Percentiles rank a stretch among this genome's conserved stretches.
Conservation (phyloP, 2,888 invertebrate genomes). For the Lampropteryx suffumata region DNA sequence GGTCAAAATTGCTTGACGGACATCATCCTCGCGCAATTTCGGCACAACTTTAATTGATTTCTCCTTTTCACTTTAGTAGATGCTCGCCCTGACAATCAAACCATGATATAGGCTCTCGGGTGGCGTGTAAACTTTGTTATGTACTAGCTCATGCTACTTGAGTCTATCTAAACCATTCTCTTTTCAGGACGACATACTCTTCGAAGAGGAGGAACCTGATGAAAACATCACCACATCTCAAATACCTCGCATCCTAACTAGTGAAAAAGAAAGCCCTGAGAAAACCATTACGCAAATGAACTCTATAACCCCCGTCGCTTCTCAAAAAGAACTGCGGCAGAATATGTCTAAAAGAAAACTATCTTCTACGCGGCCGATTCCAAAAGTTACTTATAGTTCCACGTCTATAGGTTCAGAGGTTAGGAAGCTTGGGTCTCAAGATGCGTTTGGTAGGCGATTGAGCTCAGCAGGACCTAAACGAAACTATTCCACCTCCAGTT, state of each 20-base stretch:
- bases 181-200: constrained; percentile 70
- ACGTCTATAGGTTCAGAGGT: constrained; percentile 83
- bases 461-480: constrained; percentile 78
- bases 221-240: constrained; percentile 47
- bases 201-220: constrained; percentile 69
- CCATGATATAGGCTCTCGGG: too few species aligned
- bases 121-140: too few species aligned
- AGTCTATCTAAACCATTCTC: constrained; percentile 12
- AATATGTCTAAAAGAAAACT: constrained; percentile 67
- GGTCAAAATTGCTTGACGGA: too few species aligned
- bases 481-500: constrained; percentile 90
- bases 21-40: too few species aligned
- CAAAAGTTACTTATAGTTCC: constrained; percentile 79
- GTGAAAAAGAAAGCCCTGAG: constrained; percentile 40
- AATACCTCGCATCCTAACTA: constrained; percentile 22
- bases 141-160: too few species aligned
- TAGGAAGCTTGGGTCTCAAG: constrained; percentile 68
- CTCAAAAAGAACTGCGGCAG: constrained; percentile 52
- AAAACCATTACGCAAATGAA: constrained; percentile 44
- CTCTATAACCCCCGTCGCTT: constrained; percentile 39
- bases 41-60: too few species aligned
- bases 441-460: constrained; percentile 58
- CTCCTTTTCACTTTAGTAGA: too few species aligned
- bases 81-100: too few species aligned
- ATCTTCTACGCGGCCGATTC: constrained; percentile 60